Percentiles rank a stretch among this genome's conserved stretches.
These are phyloP conservation scores for Myocastor coypus DNA, from an alignment of 2,113 vertebrate species.

Conservation along the genomic window DNA sequence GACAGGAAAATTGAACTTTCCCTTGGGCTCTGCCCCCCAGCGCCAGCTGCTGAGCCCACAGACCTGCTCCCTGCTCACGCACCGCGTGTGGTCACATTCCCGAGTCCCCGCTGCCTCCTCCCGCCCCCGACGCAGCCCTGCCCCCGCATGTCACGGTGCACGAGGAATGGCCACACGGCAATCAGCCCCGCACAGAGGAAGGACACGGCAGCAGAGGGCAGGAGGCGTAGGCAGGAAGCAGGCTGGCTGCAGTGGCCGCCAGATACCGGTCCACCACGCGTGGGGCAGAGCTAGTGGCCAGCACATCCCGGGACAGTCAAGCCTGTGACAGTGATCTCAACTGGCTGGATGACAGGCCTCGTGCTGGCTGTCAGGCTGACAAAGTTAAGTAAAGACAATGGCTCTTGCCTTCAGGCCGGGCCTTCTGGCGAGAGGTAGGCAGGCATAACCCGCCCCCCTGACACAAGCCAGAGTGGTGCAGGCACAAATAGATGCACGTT, in stretches of 20 bases:
- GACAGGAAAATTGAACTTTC: slow-evolving; percentile 57
- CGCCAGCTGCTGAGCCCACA: slow-evolving; percentile 75
- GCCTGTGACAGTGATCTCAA: background rate
- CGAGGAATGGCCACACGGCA: slow-evolving; percentile 4
- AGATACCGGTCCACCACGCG: background rate
- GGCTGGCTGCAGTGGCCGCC: background rate
- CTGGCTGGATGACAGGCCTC: background rate
- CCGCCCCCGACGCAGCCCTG: background rate
- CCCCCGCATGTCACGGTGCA: background rate
- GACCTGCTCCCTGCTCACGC: slow-evolving; percentile 67
- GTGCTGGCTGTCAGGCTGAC: background rate
- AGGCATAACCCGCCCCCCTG: background rate
- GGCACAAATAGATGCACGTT: background rate
- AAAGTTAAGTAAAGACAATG: background rate
- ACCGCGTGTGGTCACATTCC: slow-evolving; percentile 63
- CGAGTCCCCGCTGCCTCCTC: background rate
- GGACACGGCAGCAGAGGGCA: background rate
- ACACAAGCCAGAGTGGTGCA: background rate
- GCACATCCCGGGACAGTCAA: background rate
- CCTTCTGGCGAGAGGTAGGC: background rate
- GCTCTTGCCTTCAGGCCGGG: slow-evolving; percentile 26
- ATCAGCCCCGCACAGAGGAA: background rate
- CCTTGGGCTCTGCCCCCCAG: slow-evolving; percentile 55
- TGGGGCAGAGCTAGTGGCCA: background rate
- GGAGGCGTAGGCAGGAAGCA: background rate